A percentile compares a stretch with the other conserved stretches of the same genome.
phyloP scores from a whole-genome alignment of 2,888 invertebrate genomes.

The Nemapogon koenigi region DNA sequence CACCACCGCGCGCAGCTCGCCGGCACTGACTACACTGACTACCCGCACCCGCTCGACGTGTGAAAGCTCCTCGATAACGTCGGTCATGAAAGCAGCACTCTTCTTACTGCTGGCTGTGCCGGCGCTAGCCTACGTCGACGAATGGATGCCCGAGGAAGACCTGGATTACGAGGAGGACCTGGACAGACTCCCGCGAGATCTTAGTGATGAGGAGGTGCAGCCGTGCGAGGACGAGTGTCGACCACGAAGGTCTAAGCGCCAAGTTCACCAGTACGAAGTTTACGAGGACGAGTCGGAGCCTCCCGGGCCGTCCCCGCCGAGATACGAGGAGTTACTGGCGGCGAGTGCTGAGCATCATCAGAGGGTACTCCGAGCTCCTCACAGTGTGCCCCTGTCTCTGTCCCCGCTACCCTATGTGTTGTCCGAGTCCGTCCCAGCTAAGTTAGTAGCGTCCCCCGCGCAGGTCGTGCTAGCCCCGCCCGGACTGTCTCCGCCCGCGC shows the following conservation, averaged over 20 bases:
- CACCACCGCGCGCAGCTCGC: too few relatives aligned
- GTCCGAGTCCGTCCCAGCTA: slow-evolving; percentile 15
- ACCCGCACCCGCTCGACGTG: slow-evolving; percentile 28
- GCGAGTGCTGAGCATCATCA: slow-evolving; percentile 55
- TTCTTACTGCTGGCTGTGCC: slow-evolving; percentile 33
- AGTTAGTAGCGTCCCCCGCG: slow-evolving; percentile 9
- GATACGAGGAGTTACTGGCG: slow-evolving; percentile 51
- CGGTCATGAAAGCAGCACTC: slow-evolving; percentile 35
- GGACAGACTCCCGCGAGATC: too few relatives aligned
- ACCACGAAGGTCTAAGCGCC: slow-evolving; percentile 23
- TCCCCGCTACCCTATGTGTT: slow-evolving; percentile 14
- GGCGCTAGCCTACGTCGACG: slow-evolving; percentile 29
- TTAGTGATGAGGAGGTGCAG: slow-evolving; percentile 35
- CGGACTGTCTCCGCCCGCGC: slow-evolving; percentile 18
- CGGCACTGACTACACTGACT: too few relatives aligned
- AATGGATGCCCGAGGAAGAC: slow-evolving; percentile 41
- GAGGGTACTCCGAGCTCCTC: slow-evolving; percentile 29
- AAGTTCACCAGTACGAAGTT: slow-evolving; percentile 50
- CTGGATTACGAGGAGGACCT: slow-evolving; percentile 25
- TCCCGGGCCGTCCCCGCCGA: slow-evolving; percentile 27
- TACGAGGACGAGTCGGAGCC: slow-evolving; percentile 40
- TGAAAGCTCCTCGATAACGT: slow-evolving; percentile 22
- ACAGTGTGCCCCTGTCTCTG: slow-evolving; percentile 7
- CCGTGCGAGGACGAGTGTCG: slow-evolving; percentile 27
- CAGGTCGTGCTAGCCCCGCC: slow-evolving; percentile 8